phyloP scores from a whole-genome alignment of 2,113 vertebrate genomes.

The Odocoileus hemionus region DNA sequence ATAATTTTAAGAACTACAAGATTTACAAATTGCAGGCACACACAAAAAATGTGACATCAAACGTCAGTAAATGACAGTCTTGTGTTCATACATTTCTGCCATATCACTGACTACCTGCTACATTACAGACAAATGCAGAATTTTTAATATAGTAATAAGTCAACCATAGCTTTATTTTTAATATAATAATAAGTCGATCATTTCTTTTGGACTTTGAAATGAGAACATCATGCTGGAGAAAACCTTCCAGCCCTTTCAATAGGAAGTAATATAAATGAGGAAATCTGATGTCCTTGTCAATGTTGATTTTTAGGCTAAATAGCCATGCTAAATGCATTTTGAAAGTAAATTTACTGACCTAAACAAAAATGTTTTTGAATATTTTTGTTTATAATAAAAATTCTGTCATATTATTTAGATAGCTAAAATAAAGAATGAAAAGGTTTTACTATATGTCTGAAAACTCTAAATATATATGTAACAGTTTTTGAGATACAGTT shows the following conservation, averaged over 20 bases:
- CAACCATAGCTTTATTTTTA: conserved; percentile 70
- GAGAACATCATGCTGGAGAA: conserved; percentile 54
- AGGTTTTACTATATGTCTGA: not conserved
- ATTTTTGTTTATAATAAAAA: not conserved
- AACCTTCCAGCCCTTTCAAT: conserved; percentile 68
- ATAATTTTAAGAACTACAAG: conserved; percentile 76
- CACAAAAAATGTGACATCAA: conserved; percentile 66
- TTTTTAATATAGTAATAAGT: conserved; percentile 74
- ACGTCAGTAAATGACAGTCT: conserved; percentile 73
- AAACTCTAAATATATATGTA: not conserved
- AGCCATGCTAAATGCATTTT: conserved; percentile 51
- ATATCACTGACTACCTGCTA: conserved; percentile 61
- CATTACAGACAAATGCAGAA: conserved; percentile 55
- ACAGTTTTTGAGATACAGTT: not conserved
- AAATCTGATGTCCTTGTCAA: conserved; percentile 39
- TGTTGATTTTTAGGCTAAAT: conserved; percentile 45
- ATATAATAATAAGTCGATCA: conserved; percentile 72
- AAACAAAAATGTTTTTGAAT: not conserved
- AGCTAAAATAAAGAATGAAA: conserved; percentile 22
- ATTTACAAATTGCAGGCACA: conserved; percentile 70
- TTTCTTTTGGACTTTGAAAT: conserved; percentile 63
- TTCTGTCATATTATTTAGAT: not conserved
- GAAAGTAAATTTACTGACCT: conserved; percentile 23
- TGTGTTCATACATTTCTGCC: conserved; percentile 72
- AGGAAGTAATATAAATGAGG: conserved; percentile 68